Evolutionary conservation across 2,113 vertebrate genomes (phyloP).

Genomic region (Psammodynastes pulverulentus): DNA sequence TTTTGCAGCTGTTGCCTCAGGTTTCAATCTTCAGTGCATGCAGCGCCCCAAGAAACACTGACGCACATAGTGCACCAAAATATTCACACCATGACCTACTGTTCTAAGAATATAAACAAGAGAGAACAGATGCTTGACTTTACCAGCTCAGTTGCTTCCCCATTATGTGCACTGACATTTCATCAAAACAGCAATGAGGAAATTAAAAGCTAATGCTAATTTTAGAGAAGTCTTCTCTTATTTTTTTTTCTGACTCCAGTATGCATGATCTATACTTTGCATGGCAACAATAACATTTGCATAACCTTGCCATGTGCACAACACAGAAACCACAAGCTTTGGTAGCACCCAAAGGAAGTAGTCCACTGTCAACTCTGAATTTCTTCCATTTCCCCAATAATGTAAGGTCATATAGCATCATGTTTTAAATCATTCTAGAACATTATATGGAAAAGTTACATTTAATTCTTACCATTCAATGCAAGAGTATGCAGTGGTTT

Average conservation of each 20-base stretch:
- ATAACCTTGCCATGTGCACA: not conserved
- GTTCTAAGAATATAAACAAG: constrained; percentile 65
- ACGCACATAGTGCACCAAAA: constrained; percentile 50
- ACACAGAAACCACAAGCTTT: not conserved
- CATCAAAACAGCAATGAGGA: constrained; percentile 50
- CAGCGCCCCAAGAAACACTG: constrained; percentile 43
- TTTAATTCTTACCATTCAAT: not conserved
- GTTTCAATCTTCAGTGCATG: constrained; percentile 48
- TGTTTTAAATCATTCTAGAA: not conserved
- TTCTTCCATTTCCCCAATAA: not conserved
- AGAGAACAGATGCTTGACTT: constrained; percentile 59
- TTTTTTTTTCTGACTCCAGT: not conserved
- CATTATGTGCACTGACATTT: constrained; percentile 56
- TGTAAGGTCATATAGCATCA: not conserved
- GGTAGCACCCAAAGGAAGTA: not conserved
- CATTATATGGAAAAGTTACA: not conserved
- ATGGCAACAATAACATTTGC: not conserved
- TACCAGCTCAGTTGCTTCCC: constrained; percentile 59
- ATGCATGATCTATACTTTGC: not conserved
- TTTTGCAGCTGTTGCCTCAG: constrained; percentile 36
- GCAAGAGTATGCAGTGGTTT: not conserved
- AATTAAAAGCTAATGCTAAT: constrained; percentile 48
- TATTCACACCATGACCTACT: constrained; percentile 57
- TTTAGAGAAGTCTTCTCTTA: not conserved
- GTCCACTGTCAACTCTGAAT: not conserved